Conservation (phyloP, 1,140 invertebrate species). For the Pseudomyrmex gracilis region DNA sequence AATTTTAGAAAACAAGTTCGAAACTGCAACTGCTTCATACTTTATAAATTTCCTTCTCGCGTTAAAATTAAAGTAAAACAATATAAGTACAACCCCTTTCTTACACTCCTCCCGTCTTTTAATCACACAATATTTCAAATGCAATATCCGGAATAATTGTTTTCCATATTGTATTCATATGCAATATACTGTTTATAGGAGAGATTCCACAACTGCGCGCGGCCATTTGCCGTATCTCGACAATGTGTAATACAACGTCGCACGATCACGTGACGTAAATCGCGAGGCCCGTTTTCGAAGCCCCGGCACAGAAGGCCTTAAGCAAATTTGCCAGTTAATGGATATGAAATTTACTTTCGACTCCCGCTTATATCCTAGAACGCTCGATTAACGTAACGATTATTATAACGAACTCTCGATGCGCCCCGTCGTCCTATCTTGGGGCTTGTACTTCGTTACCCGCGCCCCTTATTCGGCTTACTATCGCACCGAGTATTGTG, state of each 20-base stretch:
- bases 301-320: constrained; percentile 23
- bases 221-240: constrained; percentile 2
- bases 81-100: background rate
- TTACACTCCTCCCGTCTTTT: background rate
- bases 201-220: background rate
- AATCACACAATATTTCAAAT: constrained; percentile 11
- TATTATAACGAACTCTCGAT: constrained; percentile 74
- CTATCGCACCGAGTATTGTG: constrained; percentile 66
- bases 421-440: constrained; percentile 1
- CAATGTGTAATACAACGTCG: constrained; percentile 25
- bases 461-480: background rate
- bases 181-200: constrained; percentile 10
- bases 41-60: no score
- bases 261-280: constrained; percentile 18
- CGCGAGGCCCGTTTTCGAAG: background rate
- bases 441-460: constrained; percentile 38
- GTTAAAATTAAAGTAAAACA: no score
- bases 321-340: constrained; percentile 71
- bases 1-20: no score
- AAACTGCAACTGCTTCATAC: no score
- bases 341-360: constrained; percentile 73
- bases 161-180: no score
- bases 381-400: constrained; percentile 80
- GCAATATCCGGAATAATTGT: background rate
- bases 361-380: background rate